Percentiles rank a stretch among this genome's conserved stretches.
Conservation (phyloP, 2,888 invertebrate species). For the Tenthredo livida region DNA sequence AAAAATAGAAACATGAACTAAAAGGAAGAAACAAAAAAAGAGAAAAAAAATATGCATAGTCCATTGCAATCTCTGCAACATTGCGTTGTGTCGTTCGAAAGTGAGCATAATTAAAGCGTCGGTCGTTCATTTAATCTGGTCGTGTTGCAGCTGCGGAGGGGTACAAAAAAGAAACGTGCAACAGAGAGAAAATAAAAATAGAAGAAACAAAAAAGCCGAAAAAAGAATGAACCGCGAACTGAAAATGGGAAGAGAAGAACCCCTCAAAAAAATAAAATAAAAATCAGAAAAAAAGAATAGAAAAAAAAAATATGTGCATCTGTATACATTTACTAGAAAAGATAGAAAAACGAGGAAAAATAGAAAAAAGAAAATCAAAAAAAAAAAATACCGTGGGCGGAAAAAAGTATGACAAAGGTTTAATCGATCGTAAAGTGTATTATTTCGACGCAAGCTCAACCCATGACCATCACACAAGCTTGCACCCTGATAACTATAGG, state of each 20-base stretch:
- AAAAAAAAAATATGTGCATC: neutral
- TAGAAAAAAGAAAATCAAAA: neutral
- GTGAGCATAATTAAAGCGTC: slow-evolving; percentile 22
- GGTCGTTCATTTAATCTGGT: slow-evolving; percentile 35
- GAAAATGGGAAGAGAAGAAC: neutral
- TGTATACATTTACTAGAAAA: neutral
- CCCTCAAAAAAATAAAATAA: neutral
- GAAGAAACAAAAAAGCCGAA: neutral
- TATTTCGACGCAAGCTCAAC: slow-evolving; percentile 4
- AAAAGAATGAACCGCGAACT: neutral
- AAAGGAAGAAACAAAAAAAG: neutral
- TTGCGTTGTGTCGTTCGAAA: neutral
- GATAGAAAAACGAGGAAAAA: neutral
- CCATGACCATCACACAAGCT: neutral
- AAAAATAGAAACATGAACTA: neutral
- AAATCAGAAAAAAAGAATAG: too few relatives aligned
- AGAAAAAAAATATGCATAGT: neutral
- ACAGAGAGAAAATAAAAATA: neutral
- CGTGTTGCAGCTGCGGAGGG: slow-evolving; percentile 7
- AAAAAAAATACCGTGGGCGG: neutral
- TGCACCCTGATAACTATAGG: slow-evolving; percentile 10
- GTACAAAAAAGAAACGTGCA: too few relatives aligned
- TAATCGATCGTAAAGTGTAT: slow-evolving; percentile 25
- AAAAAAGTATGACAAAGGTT: neutral
- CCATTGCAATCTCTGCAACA: neutral